phyloP scores from a whole-genome alignment of 2,888 invertebrate genomes.

The Drosophila lacicola region DNA sequence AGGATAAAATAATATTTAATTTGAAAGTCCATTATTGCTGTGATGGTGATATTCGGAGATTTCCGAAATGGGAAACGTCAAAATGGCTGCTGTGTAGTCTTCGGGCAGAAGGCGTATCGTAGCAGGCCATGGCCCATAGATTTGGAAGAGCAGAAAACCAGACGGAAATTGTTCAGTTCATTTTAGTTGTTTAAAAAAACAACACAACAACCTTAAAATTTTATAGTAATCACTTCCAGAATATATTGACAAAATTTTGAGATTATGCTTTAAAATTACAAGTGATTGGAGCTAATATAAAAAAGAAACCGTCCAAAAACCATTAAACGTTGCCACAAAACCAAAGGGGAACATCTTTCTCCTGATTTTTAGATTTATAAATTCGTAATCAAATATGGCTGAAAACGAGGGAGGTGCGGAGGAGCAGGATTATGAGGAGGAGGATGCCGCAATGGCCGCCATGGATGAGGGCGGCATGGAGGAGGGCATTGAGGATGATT shows the following conservation, averaged over 20 bases:
- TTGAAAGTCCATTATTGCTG: neutral
- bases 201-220: slow-evolving; percentile 46
- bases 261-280: slow-evolving; percentile 41
- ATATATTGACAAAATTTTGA: slow-evolving; percentile 46
- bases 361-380: neutral
- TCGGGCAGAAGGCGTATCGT: neutral
- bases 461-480: slow-evolving; percentile 45
- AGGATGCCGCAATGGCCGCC: slow-evolving; percentile 25
- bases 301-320: slow-evolving; percentile 6
- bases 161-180: slow-evolving; percentile 43
- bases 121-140: slow-evolving; percentile 25
- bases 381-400: slow-evolving; percentile 38
- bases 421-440: slow-evolving; percentile 59
- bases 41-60: neutral
- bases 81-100: neutral
- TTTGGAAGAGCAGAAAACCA: neutral
- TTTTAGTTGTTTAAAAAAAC: slow-evolving; percentile 60
- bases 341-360: neutral
- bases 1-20: neutral
- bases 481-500: slow-evolving; percentile 63
- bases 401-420: slow-evolving; percentile 52
- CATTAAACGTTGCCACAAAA: slow-evolving; percentile 2
- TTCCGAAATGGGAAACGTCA: neutral
- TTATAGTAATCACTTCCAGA: slow-evolving; percentile 50
- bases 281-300: slow-evolving; percentile 26